Base-by-base conservation (phyloP, 2,888 invertebrate species). In the Synanthedon andrenaeformis region DNA sequence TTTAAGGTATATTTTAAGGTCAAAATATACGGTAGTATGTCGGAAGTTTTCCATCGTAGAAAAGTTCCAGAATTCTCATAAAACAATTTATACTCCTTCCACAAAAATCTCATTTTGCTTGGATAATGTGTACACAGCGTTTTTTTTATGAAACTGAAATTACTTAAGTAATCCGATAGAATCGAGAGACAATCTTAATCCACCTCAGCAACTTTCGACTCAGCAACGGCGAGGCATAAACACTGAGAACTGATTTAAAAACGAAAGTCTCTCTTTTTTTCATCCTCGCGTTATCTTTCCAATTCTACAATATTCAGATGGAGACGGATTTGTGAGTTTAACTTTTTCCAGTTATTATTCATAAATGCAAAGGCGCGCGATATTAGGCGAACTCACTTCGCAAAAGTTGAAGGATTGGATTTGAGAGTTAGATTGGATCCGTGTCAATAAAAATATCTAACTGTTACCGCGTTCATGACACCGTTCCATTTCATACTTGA, bases 341-440 rank as follows among this genome's bases (percentile, higher is more conserved):
- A 84, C 79, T 84, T 85, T 80, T 75, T 75, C 72, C 71, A 75
- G 76, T 79, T 84, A 83, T 81, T 83, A 83, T 84, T 85, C 84
- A 84, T 84, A 77, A 82, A 85, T 85, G 82, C 83, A 82, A 82
- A 84, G 76, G 74, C 76, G 70, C 64, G 66, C 73, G 76, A 78
- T 82, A 80, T 82, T 76, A 78, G 79, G 68, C 66, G 72, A 74
- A 77, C 72, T 78, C 77, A 72, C 77, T 80, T 67, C 56, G 65
- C 69, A 64, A 64, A 78, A 76, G 70, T 79, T 75, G 72, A 75
- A 70, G 76, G 75, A 76, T 79, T 70, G 70, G 70, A 69, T 74
- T 72, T 68, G 60, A 57, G 66, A 73, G 66, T 69, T 69, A 68
- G 65, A 74, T 76, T 72, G 70, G 64, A 70, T 72, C 64, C 64